phyloP scores from a whole-genome alignment of 2,113 vertebrate species.

The Solea solea region DNA sequence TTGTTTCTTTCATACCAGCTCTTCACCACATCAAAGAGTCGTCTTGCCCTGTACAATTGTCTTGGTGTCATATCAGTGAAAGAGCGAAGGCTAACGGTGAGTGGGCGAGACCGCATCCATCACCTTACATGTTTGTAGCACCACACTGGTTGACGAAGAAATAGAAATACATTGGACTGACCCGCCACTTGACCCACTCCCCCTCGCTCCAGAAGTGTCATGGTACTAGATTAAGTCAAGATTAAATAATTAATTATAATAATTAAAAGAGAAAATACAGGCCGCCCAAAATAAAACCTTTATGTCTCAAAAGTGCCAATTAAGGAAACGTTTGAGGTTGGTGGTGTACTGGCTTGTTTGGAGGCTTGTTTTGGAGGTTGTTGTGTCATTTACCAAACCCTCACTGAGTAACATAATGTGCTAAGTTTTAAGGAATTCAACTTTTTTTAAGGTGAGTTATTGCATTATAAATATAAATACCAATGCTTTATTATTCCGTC shows the following conservation, averaged over 20 bases:
- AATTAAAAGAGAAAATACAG: constrained; percentile 1
- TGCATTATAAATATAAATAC: neutral
- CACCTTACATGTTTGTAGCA: constrained; percentile 1
- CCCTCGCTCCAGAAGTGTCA: constrained; percentile 6
- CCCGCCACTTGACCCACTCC: neutral
- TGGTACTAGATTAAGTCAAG: constrained; percentile 14
- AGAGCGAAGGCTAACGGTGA: neutral
- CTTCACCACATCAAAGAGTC: neutral
- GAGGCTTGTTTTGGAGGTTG: neutral
- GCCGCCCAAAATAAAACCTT: neutral
- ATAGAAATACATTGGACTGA: constrained; percentile 30
- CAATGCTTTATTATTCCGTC: neutral
- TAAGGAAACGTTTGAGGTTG: neutral
- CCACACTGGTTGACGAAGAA: constrained; percentile 18
- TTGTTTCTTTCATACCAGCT: constrained; percentile 7
- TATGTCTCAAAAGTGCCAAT: constrained; percentile 9
- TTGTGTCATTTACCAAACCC: neutral
- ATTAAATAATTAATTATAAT: too few species aligned
- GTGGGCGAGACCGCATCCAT: neutral
- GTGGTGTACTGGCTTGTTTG: neutral
- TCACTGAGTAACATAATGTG: neutral
- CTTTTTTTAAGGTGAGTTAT: too few species aligned
- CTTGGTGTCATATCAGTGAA: constrained; percentile 10
- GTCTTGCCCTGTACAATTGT: neutral
- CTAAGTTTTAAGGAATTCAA: neutral